Conservation (phyloP, 2,113 vertebrate genomes). For the Solea solea region DNA sequence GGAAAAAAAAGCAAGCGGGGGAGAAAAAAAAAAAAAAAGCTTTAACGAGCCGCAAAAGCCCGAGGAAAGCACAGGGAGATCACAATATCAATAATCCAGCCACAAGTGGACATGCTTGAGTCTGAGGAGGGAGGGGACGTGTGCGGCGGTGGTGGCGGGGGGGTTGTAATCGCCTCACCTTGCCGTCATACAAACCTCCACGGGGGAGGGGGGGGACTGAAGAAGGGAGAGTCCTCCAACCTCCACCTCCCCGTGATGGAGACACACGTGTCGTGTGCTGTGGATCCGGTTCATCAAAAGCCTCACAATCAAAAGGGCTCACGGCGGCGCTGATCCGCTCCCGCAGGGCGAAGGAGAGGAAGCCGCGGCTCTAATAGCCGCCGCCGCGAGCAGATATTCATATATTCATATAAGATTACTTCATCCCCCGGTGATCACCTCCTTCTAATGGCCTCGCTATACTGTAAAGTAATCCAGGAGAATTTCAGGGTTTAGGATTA, state of each 20-base stretch:
- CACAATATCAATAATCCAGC: constrained; percentile 56
- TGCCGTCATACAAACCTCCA: constrained; percentile 41
- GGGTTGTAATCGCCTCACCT: constrained; percentile 46
- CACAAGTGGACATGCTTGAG: constrained; percentile 42
- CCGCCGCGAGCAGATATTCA: constrained; percentile 62
- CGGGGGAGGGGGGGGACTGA: constrained; percentile 23
- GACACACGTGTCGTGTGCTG: constrained; percentile 54
- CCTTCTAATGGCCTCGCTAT: constrained; percentile 53
- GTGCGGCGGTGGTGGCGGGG: not conserved
- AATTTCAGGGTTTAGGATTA: constrained; percentile 64
- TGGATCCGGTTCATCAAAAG: constrained; percentile 71
- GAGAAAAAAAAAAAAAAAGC: constrained; percentile 17
- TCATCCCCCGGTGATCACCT: constrained; percentile 55
- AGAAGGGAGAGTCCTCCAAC: not conserved
- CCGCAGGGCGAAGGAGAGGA: constrained; percentile 25
- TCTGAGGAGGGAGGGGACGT: constrained; percentile 11
- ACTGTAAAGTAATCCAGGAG: constrained; percentile 61
- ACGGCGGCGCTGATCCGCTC: constrained; percentile 58
- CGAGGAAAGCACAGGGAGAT: constrained; percentile 45
- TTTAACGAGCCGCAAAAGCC: constrained; percentile 54
- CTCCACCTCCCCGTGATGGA: constrained; percentile 35
- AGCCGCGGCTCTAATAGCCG: constrained; percentile 58
- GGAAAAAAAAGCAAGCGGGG: not conserved
- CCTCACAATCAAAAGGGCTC: constrained; percentile 65
- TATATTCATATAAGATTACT: constrained; percentile 76